Conservation (phyloP, 2,888 invertebrate species). For the Arrhopalites spinosus region DNA sequence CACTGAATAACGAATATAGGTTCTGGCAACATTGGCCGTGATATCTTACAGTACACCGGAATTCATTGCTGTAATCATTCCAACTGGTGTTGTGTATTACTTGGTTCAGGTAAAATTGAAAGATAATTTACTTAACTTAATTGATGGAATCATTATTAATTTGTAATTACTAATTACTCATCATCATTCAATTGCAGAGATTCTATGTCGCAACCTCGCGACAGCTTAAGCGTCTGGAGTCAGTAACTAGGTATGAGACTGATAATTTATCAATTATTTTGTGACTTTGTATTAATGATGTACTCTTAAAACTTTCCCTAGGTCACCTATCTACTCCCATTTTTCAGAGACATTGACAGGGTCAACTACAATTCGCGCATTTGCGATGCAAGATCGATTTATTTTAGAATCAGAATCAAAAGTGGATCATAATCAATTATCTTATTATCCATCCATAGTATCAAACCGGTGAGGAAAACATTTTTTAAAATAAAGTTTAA, state of each 20-base stretch:
- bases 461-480: conserved; percentile 53
- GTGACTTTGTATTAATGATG: too few relatives aligned
- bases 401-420: conserved; percentile 60
- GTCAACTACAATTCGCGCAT: conserved; percentile 59
- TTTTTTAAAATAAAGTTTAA: neutral
- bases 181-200: conserved; percentile 60
- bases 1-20: too few relatives aligned
- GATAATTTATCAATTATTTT: too few relatives aligned
- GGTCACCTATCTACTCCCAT: conserved; percentile 66
- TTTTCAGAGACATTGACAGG: conserved; percentile 64
- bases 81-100: conserved; percentile 81
- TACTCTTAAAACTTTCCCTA: too few relatives aligned
- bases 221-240: conserved; percentile 65
- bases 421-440: conserved; percentile 62
- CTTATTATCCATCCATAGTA: conserved; percentile 55
- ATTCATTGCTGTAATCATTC: conserved; percentile 78
- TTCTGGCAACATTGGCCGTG: conserved; percentile 65
- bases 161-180: too few relatives aligned
- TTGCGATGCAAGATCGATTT: conserved; percentile 57
- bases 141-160: too few relatives aligned
- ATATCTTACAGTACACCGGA: conserved; percentile 85
- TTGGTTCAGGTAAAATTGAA: conserved; percentile 66
- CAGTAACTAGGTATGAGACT: too few relatives aligned
- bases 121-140: too few relatives aligned
- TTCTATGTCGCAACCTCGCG: conserved; percentile 65